Base-by-base conservation (phyloP, 2,113 vertebrate species). In the Canis aureus region DNA sequence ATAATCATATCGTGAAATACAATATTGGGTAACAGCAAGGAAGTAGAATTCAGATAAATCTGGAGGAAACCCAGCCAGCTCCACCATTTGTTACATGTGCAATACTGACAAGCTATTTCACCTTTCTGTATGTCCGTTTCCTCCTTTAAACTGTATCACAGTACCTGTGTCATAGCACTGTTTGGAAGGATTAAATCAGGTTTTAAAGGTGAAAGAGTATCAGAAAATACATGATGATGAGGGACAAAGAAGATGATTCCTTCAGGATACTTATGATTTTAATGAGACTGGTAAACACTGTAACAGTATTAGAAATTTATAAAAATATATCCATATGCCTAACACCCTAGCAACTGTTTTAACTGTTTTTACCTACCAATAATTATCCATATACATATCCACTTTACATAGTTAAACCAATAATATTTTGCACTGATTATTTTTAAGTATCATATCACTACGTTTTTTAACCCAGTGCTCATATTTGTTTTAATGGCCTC, bases 1-100 rank as follows among this genome's bases (percentile, higher is more conserved):
- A 93, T 84, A 74, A 95, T 86, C 57, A 49, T 43, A 79, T 15
- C 84, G 15, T 94, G 17, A 97, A 49, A 83, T n/a, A 76, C n/a
- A 67, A 29, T 38, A 64, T 0, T 84, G 38, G 7, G 79, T 59
- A 57, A 69, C 60, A 95, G 23, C 19, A 73, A 59, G 64, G 60
- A 85, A 64, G 49, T n/a, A 19, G 32, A 38, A 80, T 11, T 69
- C 51, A 51, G n/a, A 73, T 35, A 66, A 71, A 73, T 51, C 35
- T 84, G 11, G 82, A 51, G 35, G 43, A 83, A 94, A 20, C 49
- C 20, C 16, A 87, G 51, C 7, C 7, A 43, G 43, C 43, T 43
- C 43, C 12, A 94, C 9, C 27, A 22, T 38, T 55, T 91, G 29
- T 29, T 73, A 79, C 49, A 53, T 96, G 25, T 71, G 74, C 2